phyloP scores from a whole-genome alignment of 1,140 invertebrate genomes.

The Bombus pyrosoma region DNA sequence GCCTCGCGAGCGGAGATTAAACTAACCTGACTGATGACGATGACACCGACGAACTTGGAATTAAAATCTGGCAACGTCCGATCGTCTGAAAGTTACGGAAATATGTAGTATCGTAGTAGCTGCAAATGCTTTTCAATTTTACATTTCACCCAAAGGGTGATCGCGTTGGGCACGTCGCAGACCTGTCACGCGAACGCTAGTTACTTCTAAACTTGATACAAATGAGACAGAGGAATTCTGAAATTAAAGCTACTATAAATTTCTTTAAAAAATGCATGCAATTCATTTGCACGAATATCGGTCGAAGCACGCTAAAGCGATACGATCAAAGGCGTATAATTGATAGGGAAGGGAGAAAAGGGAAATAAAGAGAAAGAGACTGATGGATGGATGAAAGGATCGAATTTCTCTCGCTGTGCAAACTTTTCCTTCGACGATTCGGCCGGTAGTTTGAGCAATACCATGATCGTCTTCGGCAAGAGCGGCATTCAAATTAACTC shows the following conservation, averaged over 20 bases:
- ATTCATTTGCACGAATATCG: neutral
- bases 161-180: neutral
- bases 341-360: neutral
- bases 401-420: neutral
- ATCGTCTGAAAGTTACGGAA: neutral
- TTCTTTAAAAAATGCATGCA: neutral
- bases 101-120: neutral
- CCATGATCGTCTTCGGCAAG: neutral
- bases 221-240: neutral
- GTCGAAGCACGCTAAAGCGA: neutral
- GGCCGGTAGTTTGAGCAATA: constrained; percentile 9
- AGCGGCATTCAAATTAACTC: constrained; percentile 30
- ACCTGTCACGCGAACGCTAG: neutral
- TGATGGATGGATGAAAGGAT: neutral
- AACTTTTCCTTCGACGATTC: constrained; percentile 12
- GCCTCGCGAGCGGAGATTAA: neutral
- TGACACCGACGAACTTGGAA: neutral
- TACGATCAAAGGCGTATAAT: constrained; percentile 3
- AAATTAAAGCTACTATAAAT: neutral
- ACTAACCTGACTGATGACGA: neutral
- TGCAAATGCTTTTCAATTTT: neutral
- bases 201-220: neutral
- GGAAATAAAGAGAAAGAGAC: neutral
- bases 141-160: too few species aligned
- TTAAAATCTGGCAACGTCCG: neutral